phyloP scores from a whole-genome alignment of 2,888 invertebrate genomes.

The Gandaritis pyraliata region DNA sequence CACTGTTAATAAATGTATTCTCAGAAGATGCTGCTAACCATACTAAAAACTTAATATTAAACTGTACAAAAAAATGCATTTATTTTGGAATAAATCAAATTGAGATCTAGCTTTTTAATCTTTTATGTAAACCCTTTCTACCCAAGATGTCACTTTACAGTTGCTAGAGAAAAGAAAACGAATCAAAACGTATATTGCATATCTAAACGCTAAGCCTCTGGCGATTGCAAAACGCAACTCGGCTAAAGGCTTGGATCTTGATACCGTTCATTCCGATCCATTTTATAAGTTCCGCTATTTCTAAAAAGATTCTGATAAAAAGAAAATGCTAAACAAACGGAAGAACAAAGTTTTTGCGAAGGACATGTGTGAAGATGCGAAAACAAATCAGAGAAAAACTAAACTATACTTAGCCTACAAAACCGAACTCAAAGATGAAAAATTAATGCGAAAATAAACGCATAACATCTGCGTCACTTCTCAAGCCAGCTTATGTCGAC shows the following conservation, averaged over 20 bases:
- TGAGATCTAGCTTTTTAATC: too few species aligned
- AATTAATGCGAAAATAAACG: conserved; percentile 73
- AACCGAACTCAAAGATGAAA: conserved; percentile 64
- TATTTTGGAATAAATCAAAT: too few species aligned
- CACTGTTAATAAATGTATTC: conserved; percentile 14
- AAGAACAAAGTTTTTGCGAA: neutral
- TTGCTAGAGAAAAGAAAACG: too few species aligned
- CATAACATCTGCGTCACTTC: conserved; percentile 67
- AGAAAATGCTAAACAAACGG: neutral
- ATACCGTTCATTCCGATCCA: too few species aligned
- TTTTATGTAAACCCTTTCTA: too few species aligned
- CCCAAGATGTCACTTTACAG: too few species aligned
- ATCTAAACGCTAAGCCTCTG: too few species aligned
- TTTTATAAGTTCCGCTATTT: too few species aligned
- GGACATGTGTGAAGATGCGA: neutral
- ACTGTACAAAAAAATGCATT: neutral
- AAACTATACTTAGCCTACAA: conserved; percentile 55
- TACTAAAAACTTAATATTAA: too few species aligned
- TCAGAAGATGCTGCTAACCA: neutral
- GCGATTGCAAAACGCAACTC: too few species aligned
- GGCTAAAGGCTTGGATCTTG: too few species aligned
- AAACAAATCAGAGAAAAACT: conserved; percentile 43
- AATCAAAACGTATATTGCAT: too few species aligned
- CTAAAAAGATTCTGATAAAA: neutral
- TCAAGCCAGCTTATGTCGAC: conserved; percentile 51